phyloP scores from a whole-genome alignment of 2,888 invertebrate genomes.

The Nebria salina region DNA sequence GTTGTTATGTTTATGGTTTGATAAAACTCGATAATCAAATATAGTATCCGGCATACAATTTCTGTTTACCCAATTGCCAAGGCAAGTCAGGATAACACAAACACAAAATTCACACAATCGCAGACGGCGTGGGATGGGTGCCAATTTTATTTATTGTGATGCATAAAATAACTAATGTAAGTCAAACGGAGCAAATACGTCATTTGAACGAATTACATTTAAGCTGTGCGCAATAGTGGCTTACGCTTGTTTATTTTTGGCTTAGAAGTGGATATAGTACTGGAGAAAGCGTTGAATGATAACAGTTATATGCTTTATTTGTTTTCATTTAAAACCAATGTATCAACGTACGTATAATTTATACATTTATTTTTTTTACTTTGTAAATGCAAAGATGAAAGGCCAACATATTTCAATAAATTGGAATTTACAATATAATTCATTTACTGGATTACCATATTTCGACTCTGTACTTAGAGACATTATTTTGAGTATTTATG shows the following conservation, averaged over 20 bases:
- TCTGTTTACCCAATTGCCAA: background rate
- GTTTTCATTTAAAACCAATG: background rate
- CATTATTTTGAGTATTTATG: too few relatives aligned
- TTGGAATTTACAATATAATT: background rate
- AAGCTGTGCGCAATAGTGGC: conserved; percentile 2
- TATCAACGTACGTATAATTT: background rate
- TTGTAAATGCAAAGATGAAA: background rate
- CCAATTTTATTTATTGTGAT: background rate
- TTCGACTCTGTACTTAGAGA: too few relatives aligned
- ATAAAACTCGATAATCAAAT: background rate
- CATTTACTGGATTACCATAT: too few relatives aligned
- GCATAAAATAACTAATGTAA: too few relatives aligned
- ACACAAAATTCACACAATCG: background rate
- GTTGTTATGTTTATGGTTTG: background rate
- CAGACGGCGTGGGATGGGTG: background rate
- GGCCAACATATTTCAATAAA: background rate
- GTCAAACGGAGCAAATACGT: background rate
- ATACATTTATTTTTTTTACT: background rate
- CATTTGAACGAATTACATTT: conserved; percentile 4
- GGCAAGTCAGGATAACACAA: background rate
- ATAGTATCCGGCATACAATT: background rate
- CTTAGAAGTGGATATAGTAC: background rate
- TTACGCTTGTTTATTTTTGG: conserved; percentile 12
- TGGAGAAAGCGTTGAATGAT: background rate
- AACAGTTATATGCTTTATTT: background rate